A percentile compares a stretch with the other conserved stretches of the same genome.
Evolutionary conservation across 2,888 invertebrate genomes (phyloP).

Genomic region (Pyrgus malvae): DNA sequence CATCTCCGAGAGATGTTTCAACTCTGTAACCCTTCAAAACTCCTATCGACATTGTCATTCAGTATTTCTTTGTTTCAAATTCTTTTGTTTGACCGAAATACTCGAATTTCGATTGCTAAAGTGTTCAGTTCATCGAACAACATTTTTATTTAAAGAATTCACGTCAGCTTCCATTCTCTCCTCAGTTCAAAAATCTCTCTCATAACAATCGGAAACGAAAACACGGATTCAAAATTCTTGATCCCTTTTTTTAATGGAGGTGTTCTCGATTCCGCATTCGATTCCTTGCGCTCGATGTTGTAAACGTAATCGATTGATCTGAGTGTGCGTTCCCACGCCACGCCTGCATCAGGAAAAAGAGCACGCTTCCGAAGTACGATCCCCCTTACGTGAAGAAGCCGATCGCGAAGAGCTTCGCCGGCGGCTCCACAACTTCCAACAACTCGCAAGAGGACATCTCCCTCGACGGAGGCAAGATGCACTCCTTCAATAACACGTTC

Average conservation of each 20-base stretch:
- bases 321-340: constrained; percentile 81
- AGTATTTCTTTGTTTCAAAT: background rate
- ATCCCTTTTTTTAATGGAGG: constrained; percentile 40
- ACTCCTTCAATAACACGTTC: constrained; percentile 89
- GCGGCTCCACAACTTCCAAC: constrained; percentile 84
- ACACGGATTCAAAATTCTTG: constrained; percentile 41
- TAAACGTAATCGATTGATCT: constrained; percentile 81
- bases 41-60: background rate
- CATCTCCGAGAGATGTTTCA: constrained; percentile 22
- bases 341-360: constrained; percentile 89
- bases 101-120: background rate
- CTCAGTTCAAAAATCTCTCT: constrained; percentile 30
- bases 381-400: constrained; percentile 94
- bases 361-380: constrained; percentile 93
- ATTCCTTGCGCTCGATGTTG: constrained; percentile 48
- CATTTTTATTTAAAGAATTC: background rate
- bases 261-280: constrained; percentile 56
- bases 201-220: constrained; percentile 43
- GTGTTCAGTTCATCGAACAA: background rate
- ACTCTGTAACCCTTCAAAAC: constrained; percentile 19
- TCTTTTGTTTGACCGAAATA: background rate
- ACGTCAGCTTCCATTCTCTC: constrained; percentile 40
- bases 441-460: constrained; percentile 91
- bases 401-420: constrained; percentile 87
- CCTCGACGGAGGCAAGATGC: constrained; percentile 91